Evolutionary conservation across 1,140 invertebrate species (phyloP).

Genomic region (Helicoverpa zea): DNA sequence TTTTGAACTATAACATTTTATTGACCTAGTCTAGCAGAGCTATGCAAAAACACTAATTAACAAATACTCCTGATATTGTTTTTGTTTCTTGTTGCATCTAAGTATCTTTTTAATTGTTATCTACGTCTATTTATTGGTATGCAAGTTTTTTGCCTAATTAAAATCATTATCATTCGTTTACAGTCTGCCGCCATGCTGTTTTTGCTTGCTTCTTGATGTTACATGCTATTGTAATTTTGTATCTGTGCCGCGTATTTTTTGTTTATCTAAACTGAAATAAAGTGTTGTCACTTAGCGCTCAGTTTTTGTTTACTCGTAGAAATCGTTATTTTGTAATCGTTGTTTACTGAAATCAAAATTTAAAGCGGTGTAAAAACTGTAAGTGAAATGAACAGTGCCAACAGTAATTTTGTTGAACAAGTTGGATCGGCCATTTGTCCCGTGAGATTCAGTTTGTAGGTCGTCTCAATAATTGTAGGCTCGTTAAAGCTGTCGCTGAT

Average conservation of each 20-base stretch:
- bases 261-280: not conserved
- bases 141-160: not conserved
- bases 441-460: conserved; percentile 48
- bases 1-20: not conserved
- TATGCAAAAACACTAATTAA: not conserved
- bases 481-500: conserved; percentile 44
- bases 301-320: not conserved
- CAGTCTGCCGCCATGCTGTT: not conserved
- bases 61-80: not conserved
- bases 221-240: not conserved
- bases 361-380: not conserved
- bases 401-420: conserved; percentile 29
- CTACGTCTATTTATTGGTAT: not conserved
- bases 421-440: conserved; percentile 39
- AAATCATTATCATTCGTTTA: conserved; percentile 11
- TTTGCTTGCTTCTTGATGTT: not conserved
- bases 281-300: conserved; percentile 6
- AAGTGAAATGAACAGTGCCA: conserved; percentile 4
- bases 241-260: not conserved
- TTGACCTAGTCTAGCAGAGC: not conserved
- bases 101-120: not conserved
- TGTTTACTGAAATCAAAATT: not conserved
- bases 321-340: not conserved
- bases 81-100: not conserved
- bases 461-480: conserved; percentile 52